phyloP scores from a whole-genome alignment of 1,140 invertebrate species.

The Panulirus ornatus region DNA sequence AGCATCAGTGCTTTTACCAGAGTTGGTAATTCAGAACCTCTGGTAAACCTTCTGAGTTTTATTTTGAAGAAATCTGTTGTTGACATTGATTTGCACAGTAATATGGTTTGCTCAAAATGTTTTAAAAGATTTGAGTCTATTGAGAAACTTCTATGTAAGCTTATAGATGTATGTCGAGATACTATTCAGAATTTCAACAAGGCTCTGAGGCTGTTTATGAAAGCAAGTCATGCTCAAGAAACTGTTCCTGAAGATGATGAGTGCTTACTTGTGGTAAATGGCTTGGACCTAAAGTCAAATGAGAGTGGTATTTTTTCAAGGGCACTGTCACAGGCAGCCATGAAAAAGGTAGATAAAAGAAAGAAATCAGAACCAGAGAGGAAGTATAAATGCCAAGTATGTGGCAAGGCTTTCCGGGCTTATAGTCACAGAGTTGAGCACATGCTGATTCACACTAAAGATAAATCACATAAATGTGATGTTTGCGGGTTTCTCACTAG shows the following conservation, averaged over 20 bases:
- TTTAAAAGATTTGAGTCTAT: constrained; percentile 27
- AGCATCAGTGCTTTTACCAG: constrained; percentile 40
- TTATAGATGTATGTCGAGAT: constrained; percentile 15
- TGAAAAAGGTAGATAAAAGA: background rate
- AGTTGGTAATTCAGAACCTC: constrained; percentile 44
- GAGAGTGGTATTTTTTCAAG: constrained; percentile 34
- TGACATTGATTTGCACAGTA: constrained; percentile 9
- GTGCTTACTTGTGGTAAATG: constrained; percentile 29
- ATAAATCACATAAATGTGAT: constrained; percentile 42
- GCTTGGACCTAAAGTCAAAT: background rate
- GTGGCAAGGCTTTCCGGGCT: constrained; percentile 47
- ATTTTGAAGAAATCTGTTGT: constrained; percentile 25
- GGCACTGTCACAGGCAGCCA: constrained; percentile 29
- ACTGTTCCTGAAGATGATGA: constrained; percentile 14
- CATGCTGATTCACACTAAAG: constrained; percentile 56
- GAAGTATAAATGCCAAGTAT: constrained; percentile 47
- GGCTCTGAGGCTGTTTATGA: constrained; percentile 7
- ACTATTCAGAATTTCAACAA: constrained; percentile 29
- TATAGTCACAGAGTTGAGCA: constrained; percentile 65
- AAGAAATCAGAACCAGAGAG: background rate
- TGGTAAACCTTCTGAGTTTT: constrained; percentile 29
- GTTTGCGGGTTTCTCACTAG: constrained; percentile 37
- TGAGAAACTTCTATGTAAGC: constrained; percentile 1
- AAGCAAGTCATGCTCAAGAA: background rate
- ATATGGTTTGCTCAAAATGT: constrained; percentile 39